phyloP scores from a whole-genome alignment of 2,113 vertebrate species.

The Chamaetylas fuelleborni region DNA sequence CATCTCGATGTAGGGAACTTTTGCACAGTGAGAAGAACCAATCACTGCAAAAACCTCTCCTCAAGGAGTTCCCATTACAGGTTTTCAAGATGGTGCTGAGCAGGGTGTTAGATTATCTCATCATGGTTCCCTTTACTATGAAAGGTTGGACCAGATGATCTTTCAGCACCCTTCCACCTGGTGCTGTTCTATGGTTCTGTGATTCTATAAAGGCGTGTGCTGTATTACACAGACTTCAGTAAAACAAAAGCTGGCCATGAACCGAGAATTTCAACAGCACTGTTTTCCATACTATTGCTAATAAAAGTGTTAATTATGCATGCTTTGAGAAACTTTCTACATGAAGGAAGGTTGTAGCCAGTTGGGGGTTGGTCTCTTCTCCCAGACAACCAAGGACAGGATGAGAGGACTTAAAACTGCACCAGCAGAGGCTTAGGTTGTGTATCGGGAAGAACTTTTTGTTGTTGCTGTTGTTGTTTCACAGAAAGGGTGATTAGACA shows the following conservation, averaged over 20 bases:
- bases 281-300: background rate
- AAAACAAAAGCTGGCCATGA: background rate
- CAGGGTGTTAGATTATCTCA: background rate
- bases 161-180: background rate
- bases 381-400: background rate
- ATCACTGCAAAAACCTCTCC: background rate
- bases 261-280: background rate
- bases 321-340: background rate
- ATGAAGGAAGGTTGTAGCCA: background rate
- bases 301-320: background rate
- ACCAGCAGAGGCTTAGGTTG: background rate
- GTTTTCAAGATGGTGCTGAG: background rate
- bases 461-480: background rate
- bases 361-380: background rate
- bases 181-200: background rate
- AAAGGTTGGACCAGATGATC: background rate
- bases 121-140: accelerated
- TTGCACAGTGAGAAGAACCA: background rate
- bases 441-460: background rate
- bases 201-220: background rate
- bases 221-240: background rate
- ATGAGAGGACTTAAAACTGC: background rate
- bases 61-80: accelerated
- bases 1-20: background rate
- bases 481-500: background rate